Evolutionary conservation across 2,797 vertebrate species (phyloP).

Genomic region (Trematomus bernacchii): DNA sequence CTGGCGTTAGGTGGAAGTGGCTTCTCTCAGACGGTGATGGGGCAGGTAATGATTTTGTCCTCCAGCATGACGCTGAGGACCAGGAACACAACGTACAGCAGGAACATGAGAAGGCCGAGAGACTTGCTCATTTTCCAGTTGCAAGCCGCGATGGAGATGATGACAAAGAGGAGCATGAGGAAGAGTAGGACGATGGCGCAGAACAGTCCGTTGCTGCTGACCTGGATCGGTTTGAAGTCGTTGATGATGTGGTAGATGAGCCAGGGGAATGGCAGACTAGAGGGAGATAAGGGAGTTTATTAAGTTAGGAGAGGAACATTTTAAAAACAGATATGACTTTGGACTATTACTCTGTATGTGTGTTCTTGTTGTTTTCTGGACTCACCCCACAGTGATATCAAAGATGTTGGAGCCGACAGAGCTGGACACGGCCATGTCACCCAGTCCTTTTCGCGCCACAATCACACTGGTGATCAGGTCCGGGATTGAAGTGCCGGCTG

Average conservation of each 20-base stretch:
- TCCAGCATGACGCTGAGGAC: conserved; percentile 96
- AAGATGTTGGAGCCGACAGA: conserved; percentile 99
- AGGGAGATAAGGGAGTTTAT: conserved; percentile 16
- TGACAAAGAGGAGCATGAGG: conserved; percentile 99
- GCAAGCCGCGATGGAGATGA: conserved; percentile 94
- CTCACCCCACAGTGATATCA: conserved; percentile 99
- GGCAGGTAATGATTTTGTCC: conserved; percentile 93
- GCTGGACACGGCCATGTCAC: conserved; percentile 99
- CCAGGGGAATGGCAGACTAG: conserved; percentile 97
- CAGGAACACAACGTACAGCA: conserved; percentile 96
- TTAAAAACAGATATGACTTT: neutral
- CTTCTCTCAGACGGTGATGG: conserved; percentile 88
- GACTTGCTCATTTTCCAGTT: conserved; percentile 98
- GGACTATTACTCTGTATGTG: neutral
- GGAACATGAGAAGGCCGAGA: conserved; percentile 93
- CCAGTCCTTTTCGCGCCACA: conserved; percentile 96
- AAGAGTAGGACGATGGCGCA: conserved; percentile 99
- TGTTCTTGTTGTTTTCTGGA: conserved; percentile 22
- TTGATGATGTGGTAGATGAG: conserved; percentile 89
- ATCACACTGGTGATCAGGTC: conserved; percentile 99
- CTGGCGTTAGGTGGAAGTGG: neutral
- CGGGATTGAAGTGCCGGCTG: conserved; percentile 97
- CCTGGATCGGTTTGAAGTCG: conserved; percentile 85
- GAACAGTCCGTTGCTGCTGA: conserved; percentile 99
- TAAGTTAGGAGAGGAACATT: neutral